Percentiles rank a stretch among this genome's conserved stretches.
Conservation (phyloP, 1,140 invertebrate genomes). For the Heterodera schachtii region DNA sequence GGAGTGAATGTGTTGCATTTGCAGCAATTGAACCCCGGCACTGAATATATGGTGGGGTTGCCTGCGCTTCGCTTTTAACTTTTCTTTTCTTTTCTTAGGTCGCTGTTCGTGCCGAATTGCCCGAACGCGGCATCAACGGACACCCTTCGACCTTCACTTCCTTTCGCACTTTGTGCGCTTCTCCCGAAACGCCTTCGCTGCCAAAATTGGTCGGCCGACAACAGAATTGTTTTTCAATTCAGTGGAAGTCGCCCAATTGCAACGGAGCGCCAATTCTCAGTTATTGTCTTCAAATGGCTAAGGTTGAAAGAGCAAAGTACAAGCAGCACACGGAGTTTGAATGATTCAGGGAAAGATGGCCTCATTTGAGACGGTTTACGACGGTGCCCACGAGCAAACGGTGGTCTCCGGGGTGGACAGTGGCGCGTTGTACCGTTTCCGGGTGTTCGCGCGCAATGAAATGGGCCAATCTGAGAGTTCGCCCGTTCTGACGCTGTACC, state of each 20-base stretch:
- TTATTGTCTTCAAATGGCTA: constrained; percentile 52
- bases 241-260: constrained; percentile 43
- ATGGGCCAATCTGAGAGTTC: constrained; percentile 47
- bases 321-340: neutral
- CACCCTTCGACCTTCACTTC: constrained; percentile 47
- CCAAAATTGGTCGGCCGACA: constrained; percentile 40
- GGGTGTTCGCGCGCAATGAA: constrained; percentile 54
- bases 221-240: constrained; percentile 33
- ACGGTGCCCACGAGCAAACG: constrained; percentile 43
- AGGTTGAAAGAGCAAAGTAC: constrained; percentile 36
- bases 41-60: constrained; percentile 50
- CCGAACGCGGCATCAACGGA: constrained; percentile 54
- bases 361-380: constrained; percentile 45
- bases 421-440: constrained; percentile 48
- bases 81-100: constrained; percentile 28
- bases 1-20: constrained; percentile 43
- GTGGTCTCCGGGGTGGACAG: constrained; percentile 48
- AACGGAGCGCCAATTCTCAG: constrained; percentile 47
- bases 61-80: neutral
- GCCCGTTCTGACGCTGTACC: constrained; percentile 29
- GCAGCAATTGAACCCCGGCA: constrained; percentile 42
- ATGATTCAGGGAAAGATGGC: constrained; percentile 51
- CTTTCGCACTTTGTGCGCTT: constrained; percentile 44
- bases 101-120: constrained; percentile 49
- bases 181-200: constrained; percentile 48